Percentiles rank a stretch among this genome's conserved stretches.
These are phyloP conservation scores for Hypotaenidia okinawae DNA, from an alignment of 2,797 vertebrate species.

Conservation along the genomic window DNA sequence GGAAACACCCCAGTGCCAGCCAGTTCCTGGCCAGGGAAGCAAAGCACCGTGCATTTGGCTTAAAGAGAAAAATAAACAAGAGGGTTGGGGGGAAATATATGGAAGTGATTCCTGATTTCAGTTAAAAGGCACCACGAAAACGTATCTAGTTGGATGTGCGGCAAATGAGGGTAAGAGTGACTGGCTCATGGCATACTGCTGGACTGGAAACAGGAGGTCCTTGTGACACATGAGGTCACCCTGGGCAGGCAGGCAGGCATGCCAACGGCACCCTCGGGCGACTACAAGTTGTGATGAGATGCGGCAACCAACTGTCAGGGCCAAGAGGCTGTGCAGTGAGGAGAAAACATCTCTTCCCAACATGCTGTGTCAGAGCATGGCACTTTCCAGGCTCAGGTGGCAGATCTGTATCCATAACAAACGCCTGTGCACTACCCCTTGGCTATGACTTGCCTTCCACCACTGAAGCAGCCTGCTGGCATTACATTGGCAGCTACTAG, in stretches of 20 bases:
- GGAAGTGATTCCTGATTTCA: not conserved
- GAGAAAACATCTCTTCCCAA: not conserved
- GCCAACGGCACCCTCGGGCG: not conserved
- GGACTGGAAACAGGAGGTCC: not conserved
- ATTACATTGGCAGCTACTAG: rapidly evolving
- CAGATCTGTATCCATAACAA: not conserved
- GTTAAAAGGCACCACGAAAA: not conserved
- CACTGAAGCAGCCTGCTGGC: not conserved
- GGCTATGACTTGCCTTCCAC: not conserved
- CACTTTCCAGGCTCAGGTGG: not conserved
- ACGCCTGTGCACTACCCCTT: not conserved
- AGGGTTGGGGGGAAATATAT: not conserved
- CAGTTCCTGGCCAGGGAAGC: not conserved
- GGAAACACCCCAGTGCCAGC: not conserved
- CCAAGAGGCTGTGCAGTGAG: not conserved
- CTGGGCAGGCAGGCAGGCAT: not conserved
- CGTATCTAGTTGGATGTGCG: not conserved
- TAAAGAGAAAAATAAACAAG: not conserved
- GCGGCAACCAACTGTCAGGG: not conserved
- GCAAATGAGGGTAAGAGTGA: not conserved
- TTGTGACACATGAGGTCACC: not conserved
- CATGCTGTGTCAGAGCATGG: rapidly evolving
- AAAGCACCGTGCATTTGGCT: not conserved
- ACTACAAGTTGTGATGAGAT: rapidly evolving
- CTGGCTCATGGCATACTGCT: not conserved